Conservation (phyloP, 2,888 invertebrate species). For the Ryuthela nishihirai region DNA sequence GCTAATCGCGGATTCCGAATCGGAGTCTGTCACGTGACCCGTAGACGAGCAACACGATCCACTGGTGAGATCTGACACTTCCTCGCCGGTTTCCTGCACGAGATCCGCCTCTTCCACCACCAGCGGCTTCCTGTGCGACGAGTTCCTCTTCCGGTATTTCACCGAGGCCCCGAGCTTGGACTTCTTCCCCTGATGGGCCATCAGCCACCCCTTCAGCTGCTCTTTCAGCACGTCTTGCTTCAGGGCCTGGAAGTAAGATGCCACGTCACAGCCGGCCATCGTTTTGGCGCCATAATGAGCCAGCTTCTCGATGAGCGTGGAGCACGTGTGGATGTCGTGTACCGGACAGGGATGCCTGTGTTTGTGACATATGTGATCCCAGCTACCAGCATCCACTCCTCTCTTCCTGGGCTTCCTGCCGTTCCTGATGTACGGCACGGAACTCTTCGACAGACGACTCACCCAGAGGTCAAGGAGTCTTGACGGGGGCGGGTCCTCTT, state of each 20-base stretch:
- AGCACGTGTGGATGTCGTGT: conserved; percentile 21
- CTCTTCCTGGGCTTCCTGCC: conserved; percentile 23
- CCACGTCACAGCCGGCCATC: conserved; percentile 25
- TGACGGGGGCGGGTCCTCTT: conserved; percentile 9
- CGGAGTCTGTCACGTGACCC: too few relatives aligned
- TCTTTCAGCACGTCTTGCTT: conserved; percentile 30
- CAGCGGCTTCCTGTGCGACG: conserved; percentile 15
- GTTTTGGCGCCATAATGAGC: conserved; percentile 29
- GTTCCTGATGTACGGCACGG: conserved; percentile 10
- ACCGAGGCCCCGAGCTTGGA: conserved; percentile 17
- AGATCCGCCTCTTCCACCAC: conserved; percentile 5
- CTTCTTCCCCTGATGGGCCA: conserved; percentile 6
- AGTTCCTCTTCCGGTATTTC: conserved; percentile 12
- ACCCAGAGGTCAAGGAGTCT: conserved; percentile 32
- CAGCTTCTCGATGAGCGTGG: conserved; percentile 29
- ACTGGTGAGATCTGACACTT: too few relatives aligned
- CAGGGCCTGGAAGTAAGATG: conserved; percentile 27
- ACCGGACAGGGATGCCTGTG: conserved; percentile 13
- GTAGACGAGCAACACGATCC: too few relatives aligned
- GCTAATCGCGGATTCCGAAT: too few relatives aligned
- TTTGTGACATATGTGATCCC: conserved; percentile 28
- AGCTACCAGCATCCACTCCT: conserved; percentile 7
- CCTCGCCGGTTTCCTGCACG: not conserved
- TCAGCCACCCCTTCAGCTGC: conserved; percentile 23
- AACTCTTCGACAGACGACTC: conserved; percentile 10